Evolutionary conservation across 2,888 invertebrate genomes (phyloP).

Genomic region (Chloroclystis v-ata): DNA sequence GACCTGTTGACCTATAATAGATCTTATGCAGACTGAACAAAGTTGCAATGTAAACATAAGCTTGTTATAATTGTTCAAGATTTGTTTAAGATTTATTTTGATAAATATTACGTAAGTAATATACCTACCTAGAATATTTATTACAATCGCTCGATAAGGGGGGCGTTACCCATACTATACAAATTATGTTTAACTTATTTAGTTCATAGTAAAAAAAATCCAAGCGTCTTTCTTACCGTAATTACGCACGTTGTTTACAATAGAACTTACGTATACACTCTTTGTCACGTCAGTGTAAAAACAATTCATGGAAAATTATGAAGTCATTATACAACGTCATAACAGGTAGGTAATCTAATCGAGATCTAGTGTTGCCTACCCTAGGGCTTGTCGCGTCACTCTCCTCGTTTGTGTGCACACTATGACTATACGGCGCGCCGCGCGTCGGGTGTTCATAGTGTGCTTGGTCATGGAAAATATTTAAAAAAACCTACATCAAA

Average conservation of each 20-base stretch:
- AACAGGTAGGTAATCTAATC: conserved; percentile 16
- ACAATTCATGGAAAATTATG: conserved; percentile 19
- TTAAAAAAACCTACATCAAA: too few species aligned
- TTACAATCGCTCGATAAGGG: too few species aligned
- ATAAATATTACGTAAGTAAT: not conserved
- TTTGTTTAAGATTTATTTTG: not conserved
- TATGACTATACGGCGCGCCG: not conserved
- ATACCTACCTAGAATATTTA: too few species aligned
- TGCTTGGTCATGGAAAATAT: too few species aligned
- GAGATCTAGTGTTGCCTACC: conserved; percentile 1
- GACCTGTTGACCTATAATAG: conserved; percentile 39
- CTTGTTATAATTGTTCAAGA: not conserved
- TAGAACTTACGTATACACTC: too few species aligned
- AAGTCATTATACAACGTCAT: conserved; percentile 17
- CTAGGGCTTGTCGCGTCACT: conserved; percentile 1
- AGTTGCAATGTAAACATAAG: conserved; percentile 27
- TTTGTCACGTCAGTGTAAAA: not conserved
- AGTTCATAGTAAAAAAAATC: too few species aligned
- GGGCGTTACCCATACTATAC: too few species aligned
- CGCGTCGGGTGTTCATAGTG: too few species aligned
- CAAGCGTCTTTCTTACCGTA: too few species aligned
- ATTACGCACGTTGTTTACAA: too few species aligned
- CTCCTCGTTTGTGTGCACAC: not conserved
- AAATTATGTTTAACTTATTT: too few species aligned
- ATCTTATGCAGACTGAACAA: conserved; percentile 20